Evolutionary conservation across 2,113 vertebrate genomes (phyloP), one percentile per base, ranked within the genome.

Genomic region (Chloroceryle aenea): DNA sequence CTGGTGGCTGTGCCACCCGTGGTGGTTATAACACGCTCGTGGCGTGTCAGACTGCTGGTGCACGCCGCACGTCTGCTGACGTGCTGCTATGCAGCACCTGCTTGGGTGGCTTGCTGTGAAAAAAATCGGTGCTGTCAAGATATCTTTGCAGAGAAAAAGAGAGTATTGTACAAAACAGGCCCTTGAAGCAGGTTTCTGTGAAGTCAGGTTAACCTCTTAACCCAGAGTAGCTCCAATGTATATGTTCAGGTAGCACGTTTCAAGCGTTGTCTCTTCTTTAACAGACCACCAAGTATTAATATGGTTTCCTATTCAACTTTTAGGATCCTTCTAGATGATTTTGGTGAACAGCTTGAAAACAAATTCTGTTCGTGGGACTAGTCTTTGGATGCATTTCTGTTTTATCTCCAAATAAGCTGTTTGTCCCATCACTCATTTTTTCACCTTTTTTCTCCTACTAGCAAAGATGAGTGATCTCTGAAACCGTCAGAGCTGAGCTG

Each of bases 1-100:
- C 22, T 58, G 85, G 20, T 22, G 0, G 0, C 21, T 1, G 4
- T 12, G 2, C 19, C 5, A 0, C 21, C 14, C 16, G 40, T 9
- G 50, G 18, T 45, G 53, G 43, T 14, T 43, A 7, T 9, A 34
- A 36, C 43, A 5, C 16, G 66, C 38, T 19, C 6, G 15, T 29
- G 52, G 29, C 45, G 3, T 3, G 3, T 34, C 17, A 8, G 43
- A 4, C 55, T 9, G 4, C 18, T 45, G 2, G 5, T n/a, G n/a
- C 34, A 4, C 8, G 1, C 9, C 27, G 19, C 1, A 1, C 16
- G 12, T 17, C 50, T 78, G 50, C 50, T 30, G 2, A 69, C 1
- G 6, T 7, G 45, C 15, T 38, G 12, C 6, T 19, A 36, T 50
- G 6, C 45, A 11, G 66, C 16, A 34, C 16, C 61, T 43, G 42